A percentile compares a stretch with the other conserved stretches of the same genome.
Conservation (phyloP, 2,797 vertebrate genomes). For the Trichosurus vulpecula region DNA sequence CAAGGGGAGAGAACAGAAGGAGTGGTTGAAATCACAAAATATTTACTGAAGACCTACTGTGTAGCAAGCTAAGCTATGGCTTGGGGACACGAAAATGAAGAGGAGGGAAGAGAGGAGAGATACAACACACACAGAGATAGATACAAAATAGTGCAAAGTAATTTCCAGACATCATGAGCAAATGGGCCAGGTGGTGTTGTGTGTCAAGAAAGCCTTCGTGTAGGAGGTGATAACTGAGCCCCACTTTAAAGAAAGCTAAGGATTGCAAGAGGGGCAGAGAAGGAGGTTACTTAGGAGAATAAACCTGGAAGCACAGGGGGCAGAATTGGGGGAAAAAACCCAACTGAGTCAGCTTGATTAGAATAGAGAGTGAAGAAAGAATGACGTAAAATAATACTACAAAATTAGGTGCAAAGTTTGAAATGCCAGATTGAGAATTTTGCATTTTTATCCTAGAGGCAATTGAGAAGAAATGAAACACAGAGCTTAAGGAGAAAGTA, state of each 20-base stretch:
- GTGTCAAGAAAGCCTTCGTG: neutral
- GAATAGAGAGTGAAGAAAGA: neutral
- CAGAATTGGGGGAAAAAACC: neutral
- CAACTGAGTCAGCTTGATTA: neutral
- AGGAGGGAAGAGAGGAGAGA: neutral
- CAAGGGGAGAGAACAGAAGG: neutral
- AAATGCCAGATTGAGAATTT: neutral
- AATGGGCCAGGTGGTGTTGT: neutral
- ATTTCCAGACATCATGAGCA: neutral
- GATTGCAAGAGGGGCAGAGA: neutral
- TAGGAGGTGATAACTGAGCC: neutral
- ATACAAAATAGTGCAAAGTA: neutral
- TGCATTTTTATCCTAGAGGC: neutral
- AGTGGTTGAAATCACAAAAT: neutral
- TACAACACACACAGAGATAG: neutral
- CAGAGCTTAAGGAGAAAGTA: neutral
- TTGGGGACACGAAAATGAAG: neutral
- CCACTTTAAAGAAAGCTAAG: neutral
- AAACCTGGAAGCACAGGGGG: neutral
- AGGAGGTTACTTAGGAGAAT: neutral
- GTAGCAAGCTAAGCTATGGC: neutral
- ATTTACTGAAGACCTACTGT: neutral
- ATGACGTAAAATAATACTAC: neutral
- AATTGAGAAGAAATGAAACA: neutral
- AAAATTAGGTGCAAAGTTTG: neutral